Base-by-base conservation (phyloP, 2,113 vertebrate species). In the Struthidea cinerea region DNA sequence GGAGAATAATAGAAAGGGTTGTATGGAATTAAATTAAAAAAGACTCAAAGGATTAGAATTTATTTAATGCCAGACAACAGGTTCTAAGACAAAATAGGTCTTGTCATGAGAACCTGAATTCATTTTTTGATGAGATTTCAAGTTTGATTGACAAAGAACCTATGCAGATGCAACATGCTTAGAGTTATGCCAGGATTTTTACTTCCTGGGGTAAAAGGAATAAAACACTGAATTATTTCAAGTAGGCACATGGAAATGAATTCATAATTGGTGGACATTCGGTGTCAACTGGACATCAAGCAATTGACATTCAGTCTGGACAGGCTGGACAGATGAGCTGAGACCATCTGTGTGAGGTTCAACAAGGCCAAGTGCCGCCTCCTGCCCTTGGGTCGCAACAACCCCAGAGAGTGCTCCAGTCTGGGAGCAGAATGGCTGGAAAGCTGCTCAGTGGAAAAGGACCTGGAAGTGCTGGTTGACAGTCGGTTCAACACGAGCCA, bases 271-370 rank as follows among this genome's bases (percentile, higher is more conserved):
- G 26, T 24, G 78, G n/a, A 28, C 22, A 32, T 23, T 32, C 37
- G 44, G 1, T 19, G 18, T 9, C 12, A 65, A 19, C 8, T 50
- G 32, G 5, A 44, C 37, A 32, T 44, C 42, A 57, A 11, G 22
- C 35, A 57, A 23, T 2, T 23, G 76, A 65, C 27, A 59, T 52
- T 65, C 0, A 0, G 5, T 46, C 59, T 39, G 33, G 13, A 33
- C 23, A 52, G 33, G 5, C 6, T 67, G 52, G 13, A 59, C 20
- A 0, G 0, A 52, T 52, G 33, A 27, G 9, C 68, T 0, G 0
- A 44, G 23, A 37, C 52, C 28, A 33, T 20, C 37, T 39, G 5
- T n/a, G 33, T 37, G 37, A 74, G 44, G 6, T 33, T 74, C 68
- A 44, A 17, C 14, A 59, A 44, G 12, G 18, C 32, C 49, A 56